Base-by-base conservation (phyloP, 2,888 invertebrate species). In the Epinotia brunnichana region DNA sequence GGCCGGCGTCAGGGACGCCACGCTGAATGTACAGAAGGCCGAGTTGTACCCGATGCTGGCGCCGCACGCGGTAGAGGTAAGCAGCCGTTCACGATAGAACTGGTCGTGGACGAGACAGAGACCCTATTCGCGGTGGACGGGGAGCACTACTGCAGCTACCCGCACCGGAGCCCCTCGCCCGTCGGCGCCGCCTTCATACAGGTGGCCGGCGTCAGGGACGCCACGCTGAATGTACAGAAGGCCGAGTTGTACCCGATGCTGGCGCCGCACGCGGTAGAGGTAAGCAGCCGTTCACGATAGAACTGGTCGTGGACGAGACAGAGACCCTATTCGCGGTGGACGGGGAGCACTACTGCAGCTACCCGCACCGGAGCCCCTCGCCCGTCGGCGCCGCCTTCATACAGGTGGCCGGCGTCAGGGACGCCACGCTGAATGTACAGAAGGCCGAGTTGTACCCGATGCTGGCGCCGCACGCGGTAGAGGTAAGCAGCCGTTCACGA, bases 101-200 rank as follows among this genome's bases (percentile, higher is more conserved):
- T 95, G 68, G 85, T 96, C 19, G 87, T 95, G 0, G 94, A 95
- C 51, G 94, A 95, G 39, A 89, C 90, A 24, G 94, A 95, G 77
- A 95, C 94, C 51, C 85, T 95, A 88, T 95, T 96, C 79, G 95
- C 96, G 1, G 92, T 97, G 24, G 96, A 97, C 84, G 96, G 96
- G 0, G 93, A 94, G 76, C 96, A 96, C 82, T 96, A 96, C 84
- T 96, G 96, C 82, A 94, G 94, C 57, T 97, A 94, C 83, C 82
- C 88, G 4, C 97, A 96, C 83, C 93, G 96, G 2, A 83, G 74
- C 61, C 93, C 92, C 1, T 85, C 83, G 67, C 83, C 87, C 0
- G 76, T 89, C 17, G 75, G 73, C 1, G 91, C 89, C 0, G 77
- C 77, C 44, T 92, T 94, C 86, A 85, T 96, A 66, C 95, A 96